Base-by-base conservation (phyloP, 2,888 invertebrate genomes). In the Melanchra persicariae region DNA sequence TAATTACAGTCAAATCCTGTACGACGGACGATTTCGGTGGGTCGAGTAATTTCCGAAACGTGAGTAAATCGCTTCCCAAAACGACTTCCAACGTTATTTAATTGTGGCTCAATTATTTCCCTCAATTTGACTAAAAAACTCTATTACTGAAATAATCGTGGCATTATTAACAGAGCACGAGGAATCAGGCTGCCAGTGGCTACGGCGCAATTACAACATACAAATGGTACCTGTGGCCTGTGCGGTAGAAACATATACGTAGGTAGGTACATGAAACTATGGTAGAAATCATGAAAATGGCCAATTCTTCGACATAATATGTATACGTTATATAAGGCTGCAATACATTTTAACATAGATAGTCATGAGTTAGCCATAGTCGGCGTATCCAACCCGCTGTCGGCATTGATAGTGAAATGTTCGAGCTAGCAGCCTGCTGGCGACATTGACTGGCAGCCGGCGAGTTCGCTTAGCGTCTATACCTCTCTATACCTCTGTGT, bases 1-100 rank as follows among this genome's bases (percentile, higher is more conserved):
- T 70, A 65, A 74, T 80, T 83, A 58, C 58, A 37, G 58, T 60
- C 60, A 67, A 64, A 70, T 45, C 47, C 60, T 54, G 43, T 61
- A 47, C 61, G 67, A 81, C 55, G 8, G 15, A 45, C 52, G 9
- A 54, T 60, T 63, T 34, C 22, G 12, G 45, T 17, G 67, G 49
- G 49, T 54, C 54, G n/a, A 22, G 59, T 24, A 65, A 78, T 76
- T 82, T 59, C 12, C 24, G 22, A 45, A 70, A 6, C 47, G 34
- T 54, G 45, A 24, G 52, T n/a, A 24, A 77, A 70, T 74, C 5
- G 49, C 68, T 63, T 70, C 67, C 71, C 57, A 59, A 52, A 64
- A 47, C 6, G 45, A 34, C 19, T 52, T 19, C 45, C 47, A 58
- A 47, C 40, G 47, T 49, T 74, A 52, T 73, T 73, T 58, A 62